Evolutionary conservation across 1,140 invertebrate genomes (phyloP).

Genomic region (Meloidogyne exigua): DNA sequence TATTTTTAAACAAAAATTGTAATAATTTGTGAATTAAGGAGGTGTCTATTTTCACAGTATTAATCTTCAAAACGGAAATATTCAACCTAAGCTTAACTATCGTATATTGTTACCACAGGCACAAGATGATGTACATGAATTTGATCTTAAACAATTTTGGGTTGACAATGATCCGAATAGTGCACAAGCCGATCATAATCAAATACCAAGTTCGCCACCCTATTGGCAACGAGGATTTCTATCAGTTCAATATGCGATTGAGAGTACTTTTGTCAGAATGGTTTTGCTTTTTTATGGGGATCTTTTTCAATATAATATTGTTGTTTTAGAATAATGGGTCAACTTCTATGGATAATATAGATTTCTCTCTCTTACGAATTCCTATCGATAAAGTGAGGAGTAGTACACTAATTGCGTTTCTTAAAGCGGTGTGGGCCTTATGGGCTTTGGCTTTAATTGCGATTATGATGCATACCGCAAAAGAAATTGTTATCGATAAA

Average conservation of each 20-base stretch:
- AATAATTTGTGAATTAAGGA: constrained; percentile 30
- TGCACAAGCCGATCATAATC: constrained; percentile 28
- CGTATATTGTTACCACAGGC: constrained; percentile 37
- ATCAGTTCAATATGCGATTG: constrained; percentile 51
- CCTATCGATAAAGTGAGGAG: constrained; percentile 31
- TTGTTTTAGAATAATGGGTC: constrained; percentile 29
- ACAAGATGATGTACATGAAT: background rate
- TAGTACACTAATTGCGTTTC: background rate
- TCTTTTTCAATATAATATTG: background rate
- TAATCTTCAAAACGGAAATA: background rate
- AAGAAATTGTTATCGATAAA: constrained; percentile 51
- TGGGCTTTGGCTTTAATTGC: constrained; percentile 38
- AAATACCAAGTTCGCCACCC: constrained; percentile 35
- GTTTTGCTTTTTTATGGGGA: background rate
- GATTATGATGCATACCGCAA: constrained; percentile 47
- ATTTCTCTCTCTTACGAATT: constrained; percentile 41
- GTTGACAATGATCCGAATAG: constrained; percentile 45
- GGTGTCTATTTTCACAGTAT: constrained; percentile 41
- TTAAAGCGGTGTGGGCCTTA: constrained; percentile 5
- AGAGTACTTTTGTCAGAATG: constrained; percentile 34
- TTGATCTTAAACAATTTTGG: constrained; percentile 45
- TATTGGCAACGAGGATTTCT: constrained; percentile 50
- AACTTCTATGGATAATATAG: constrained; percentile 19
- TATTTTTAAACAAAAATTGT: background rate
- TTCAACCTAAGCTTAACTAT: constrained; percentile 26